phyloP scores from a whole-genome alignment of 2,797 vertebrate species.

The Aythya fuligula region DNA sequence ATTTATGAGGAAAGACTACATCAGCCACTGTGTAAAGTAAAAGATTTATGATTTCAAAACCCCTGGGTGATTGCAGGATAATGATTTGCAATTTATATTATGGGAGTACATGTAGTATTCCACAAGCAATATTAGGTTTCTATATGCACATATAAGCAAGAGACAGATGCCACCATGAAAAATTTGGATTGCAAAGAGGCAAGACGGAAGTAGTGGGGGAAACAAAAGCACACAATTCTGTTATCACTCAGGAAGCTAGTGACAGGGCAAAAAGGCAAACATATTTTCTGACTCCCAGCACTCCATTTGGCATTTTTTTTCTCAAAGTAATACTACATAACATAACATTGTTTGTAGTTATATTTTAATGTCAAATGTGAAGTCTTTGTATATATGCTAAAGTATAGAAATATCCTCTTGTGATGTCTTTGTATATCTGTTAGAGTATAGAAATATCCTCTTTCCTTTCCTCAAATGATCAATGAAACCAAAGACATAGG shows the following conservation, averaged over 20 bases:
- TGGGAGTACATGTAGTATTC: neutral
- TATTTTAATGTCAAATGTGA: neutral
- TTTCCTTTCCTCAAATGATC: neutral
- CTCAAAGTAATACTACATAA: neutral
- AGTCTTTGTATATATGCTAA: neutral
- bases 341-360: neutral
- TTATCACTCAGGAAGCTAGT: neutral
- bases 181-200: neutral
- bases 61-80: neutral
- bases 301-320: neutral
- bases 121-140: neutral
- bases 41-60: neutral
- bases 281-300: neutral
- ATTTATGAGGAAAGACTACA: conserved; percentile 11
- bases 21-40: neutral
- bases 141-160: neutral
- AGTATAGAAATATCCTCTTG: neutral
- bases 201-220: neutral
- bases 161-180: neutral
- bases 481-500: neutral
- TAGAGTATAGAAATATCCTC: neutral
- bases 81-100: neutral
- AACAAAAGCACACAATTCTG: neutral
- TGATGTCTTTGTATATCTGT: neutral
- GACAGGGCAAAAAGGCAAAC: neutral